Evolutionary conservation across 2,797 vertebrate genomes (phyloP), one percentile per base, ranked within the genome.

Genomic region (Nyctibius grandis): DNA sequence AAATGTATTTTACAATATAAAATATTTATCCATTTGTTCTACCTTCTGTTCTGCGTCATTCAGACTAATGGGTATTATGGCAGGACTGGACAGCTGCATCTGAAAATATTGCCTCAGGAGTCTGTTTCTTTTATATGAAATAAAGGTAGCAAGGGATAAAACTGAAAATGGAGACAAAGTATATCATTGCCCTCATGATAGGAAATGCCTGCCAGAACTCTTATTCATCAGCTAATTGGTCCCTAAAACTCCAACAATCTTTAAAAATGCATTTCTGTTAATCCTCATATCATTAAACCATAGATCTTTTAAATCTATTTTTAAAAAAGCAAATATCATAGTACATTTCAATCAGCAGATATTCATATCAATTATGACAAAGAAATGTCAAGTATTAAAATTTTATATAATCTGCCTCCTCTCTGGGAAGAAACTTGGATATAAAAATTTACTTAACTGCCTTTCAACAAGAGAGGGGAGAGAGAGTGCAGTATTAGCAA

Each of bases 71-170:
- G 64, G 51, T 89, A 65, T 36, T 68, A 34, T 12, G 25, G 93
- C 61, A 93, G 76, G 48, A 89, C 73, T 75, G 34, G 75, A 79
- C 73, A 76, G 75, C 42, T 73, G 68, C 77, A 77, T 64, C 93
- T 84, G 88, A 96, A 97, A 94, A 73, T 57, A 92, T 47, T 92
- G 81, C 61, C 86, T 91, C 74, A 77, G 74, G 80, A 94, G n/a
- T 64, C 87, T 94, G 53, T 51, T 95, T 86, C 31, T 85, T 95
- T 91, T 67, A 92, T 95, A 89, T 84, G 61, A 96, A 96, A 90
- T 94, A 89, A 95, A 96, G 31, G n/a, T 64, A 95, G 25, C n/a
- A 69, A 68, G 50, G 28, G 47, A 67, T 89, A 93, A 91, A 82
- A 88, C 50, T 77, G 64, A 94, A 88, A 96, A 79, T 76, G 53